These are phyloP conservation scores for Melanotaenia maccullochi DNA, from an alignment of 2,797 vertebrate genomes.

Conservation along the genomic window DNA sequence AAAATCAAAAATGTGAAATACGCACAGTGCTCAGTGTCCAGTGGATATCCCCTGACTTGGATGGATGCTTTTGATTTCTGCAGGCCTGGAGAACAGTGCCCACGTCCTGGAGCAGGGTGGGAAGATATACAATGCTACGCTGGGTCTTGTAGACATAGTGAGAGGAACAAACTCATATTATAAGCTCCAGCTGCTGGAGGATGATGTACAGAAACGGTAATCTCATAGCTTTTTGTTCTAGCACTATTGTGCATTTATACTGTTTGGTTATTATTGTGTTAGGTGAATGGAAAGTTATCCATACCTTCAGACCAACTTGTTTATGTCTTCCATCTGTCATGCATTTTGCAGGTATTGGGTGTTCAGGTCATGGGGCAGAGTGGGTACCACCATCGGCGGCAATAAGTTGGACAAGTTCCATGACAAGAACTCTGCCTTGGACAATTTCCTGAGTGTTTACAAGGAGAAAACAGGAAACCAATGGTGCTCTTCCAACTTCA, in stretches of 20 bases:
- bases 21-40: background rate
- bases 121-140: constrained; percentile 95
- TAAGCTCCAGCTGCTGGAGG: constrained; percentile 95
- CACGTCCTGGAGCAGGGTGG: constrained; percentile 95
- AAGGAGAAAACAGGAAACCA: constrained; percentile 96
- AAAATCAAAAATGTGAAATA: too few species aligned
- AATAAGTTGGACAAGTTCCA: constrained; percentile 96
- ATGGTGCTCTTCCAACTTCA: constrained; percentile 92
- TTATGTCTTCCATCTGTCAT: background rate
- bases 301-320: background rate
- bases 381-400: constrained; percentile 95
- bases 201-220: constrained; percentile 93
- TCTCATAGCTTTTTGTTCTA: background rate
- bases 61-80: background rate
- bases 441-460: constrained; percentile 91
- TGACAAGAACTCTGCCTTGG: constrained; percentile 92
- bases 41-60: background rate
- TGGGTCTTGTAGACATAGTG: constrained; percentile 95
- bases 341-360: constrained; percentile 90
- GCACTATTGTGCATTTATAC: background rate
- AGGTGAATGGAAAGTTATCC: background rate
- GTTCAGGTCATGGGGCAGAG: constrained; percentile 97
- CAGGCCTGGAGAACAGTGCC: constrained; percentile 93
- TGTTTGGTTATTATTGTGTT: background rate
- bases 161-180: constrained; percentile 98